Conservation (phyloP, 2,888 invertebrate species). For the Paralinhomoeus sp. region DNA sequence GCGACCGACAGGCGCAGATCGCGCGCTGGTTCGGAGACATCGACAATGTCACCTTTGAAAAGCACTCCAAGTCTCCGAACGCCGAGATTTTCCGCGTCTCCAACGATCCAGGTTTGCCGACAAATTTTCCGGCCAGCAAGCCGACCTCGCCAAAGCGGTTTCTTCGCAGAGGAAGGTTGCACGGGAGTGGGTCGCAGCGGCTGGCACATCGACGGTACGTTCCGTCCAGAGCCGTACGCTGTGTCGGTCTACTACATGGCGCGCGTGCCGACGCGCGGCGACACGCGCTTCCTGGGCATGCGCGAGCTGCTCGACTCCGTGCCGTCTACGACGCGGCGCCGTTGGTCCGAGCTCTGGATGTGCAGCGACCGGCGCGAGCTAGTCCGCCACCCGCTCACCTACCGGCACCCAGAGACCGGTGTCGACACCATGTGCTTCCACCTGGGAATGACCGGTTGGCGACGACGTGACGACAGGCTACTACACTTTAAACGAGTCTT, state of each 20-base stretch:
- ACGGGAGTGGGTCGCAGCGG: background rate
- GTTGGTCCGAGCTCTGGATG: no score
- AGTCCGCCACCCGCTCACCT: no score
- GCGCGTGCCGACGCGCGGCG: background rate
- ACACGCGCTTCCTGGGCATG: background rate
- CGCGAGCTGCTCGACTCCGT: no score
- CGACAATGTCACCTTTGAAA: background rate
- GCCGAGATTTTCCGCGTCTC: background rate
- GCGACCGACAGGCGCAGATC: background rate
- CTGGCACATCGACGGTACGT: background rate
- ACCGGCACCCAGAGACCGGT: no score
- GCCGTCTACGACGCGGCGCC: no score
- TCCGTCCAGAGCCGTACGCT: background rate
- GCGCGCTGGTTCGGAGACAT: background rate
- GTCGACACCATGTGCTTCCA: background rate
- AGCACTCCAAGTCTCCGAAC: background rate
- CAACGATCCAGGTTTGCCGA: background rate
- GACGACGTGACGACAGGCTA: no score
- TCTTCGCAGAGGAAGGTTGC: background rate
- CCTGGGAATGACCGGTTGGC: background rate
- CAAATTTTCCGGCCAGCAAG: no score
- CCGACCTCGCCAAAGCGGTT: no score
- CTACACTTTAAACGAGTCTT: no score
- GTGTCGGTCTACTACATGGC: background rate
- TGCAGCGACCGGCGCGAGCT: no score